Conservation (phyloP, 2,113 vertebrate genomes). For the Marcusenius ussheri region DNA sequence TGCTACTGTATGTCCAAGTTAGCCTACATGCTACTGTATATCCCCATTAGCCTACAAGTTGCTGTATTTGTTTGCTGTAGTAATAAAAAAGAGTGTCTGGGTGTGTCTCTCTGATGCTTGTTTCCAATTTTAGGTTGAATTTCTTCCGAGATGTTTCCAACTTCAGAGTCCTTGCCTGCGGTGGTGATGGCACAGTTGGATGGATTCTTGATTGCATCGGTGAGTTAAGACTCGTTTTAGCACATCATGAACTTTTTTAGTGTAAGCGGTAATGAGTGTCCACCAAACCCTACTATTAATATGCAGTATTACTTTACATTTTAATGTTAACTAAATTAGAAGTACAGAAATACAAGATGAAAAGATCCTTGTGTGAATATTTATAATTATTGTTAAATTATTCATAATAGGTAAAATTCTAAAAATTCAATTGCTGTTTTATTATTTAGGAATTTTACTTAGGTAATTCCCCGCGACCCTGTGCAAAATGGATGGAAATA, state of each 20-base stretch:
- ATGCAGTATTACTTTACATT: neutral
- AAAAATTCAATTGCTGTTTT: neutral
- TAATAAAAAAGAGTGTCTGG: neutral
- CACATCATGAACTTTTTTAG: neutral
- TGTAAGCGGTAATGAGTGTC: neutral
- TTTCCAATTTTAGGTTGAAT: constrained; percentile 72
- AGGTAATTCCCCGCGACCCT: neutral
- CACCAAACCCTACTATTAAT: neutral
- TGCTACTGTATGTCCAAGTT: neutral
- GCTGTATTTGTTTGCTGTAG: neutral
- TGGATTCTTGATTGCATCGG: constrained; percentile 96
- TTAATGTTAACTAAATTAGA: neutral
- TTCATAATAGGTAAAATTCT: neutral
- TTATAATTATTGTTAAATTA: neutral
- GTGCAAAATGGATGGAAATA: neutral
- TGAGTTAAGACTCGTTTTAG: constrained; percentile 45
- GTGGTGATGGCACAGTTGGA: constrained; percentile 88
- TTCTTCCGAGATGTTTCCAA: constrained; percentile 88
- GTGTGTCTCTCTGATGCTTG: neutral
- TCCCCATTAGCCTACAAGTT: neutral
- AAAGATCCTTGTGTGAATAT: neutral
- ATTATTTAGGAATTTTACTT: neutral
- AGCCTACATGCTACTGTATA: neutral
- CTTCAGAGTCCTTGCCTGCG: constrained; percentile 85
- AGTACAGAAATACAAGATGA: neutral